A percentile compares a stretch with the other conserved stretches of the same genome.
phyloP scores from a whole-genome alignment of 53 echinoderm and acorn worm species.

The Crossaster papposus region DNA sequence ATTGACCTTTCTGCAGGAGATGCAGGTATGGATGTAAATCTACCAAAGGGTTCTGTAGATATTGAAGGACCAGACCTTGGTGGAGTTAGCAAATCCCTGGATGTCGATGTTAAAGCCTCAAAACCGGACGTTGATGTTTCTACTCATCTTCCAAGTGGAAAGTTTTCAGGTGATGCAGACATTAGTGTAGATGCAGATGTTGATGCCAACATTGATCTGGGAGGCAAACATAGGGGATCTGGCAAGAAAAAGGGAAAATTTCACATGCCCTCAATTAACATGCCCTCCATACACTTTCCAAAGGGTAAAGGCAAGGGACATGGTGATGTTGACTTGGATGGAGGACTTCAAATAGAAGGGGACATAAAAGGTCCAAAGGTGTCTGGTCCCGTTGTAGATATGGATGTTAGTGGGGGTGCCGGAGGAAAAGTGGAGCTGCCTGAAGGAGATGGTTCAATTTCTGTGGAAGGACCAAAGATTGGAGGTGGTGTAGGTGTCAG shows the following conservation, averaged over 20 bases:
- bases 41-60: conserved; percentile 34
- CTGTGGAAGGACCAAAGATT: conserved; percentile 37
- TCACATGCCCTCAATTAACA: conserved; percentile 28
- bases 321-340: conserved; percentile 21
- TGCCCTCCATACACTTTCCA: conserved; percentile 48
- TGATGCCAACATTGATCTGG: conserved; percentile 32
- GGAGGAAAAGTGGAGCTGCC: conserved; percentile 54
- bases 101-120: conserved; percentile 55
- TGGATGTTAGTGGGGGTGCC: conserved; percentile 57
- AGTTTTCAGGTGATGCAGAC: conserved; percentile 44
- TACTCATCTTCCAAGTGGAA: conserved; percentile 36
- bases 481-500: conserved; percentile 42
- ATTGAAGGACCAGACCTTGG: conserved; percentile 49
- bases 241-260: conserved; percentile 63
- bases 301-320: conserved; percentile 59
- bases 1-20: conserved; percentile 23
- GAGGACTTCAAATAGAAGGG: conserved; percentile 22
- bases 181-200: conserved; percentile 1
- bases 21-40: conserved; percentile 43
- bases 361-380: conserved; percentile 63
- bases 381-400: conserved; percentile 49
- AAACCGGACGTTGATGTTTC: conserved; percentile 50
- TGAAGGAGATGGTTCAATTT: conserved; percentile 42
- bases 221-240: conserved; percentile 22
- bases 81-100: conserved; percentile 14